A percentile compares a stretch with the other conserved stretches of the same genome.
Conservation (phyloP, 2,113 vertebrate species). For the Callocephalon fimbriatum region DNA sequence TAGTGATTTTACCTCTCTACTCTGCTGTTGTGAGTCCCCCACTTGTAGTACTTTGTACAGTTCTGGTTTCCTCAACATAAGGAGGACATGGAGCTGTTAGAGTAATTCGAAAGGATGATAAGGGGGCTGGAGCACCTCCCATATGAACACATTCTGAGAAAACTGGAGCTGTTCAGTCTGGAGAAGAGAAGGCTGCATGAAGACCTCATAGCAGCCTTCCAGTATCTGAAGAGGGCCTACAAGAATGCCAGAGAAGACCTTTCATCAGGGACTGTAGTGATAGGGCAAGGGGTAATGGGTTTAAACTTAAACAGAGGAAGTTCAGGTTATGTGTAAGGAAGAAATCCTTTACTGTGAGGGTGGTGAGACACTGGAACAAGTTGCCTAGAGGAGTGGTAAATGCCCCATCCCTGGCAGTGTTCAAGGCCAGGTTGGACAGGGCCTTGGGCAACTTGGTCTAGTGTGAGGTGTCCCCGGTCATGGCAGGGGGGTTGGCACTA, state of each 20-base stretch:
- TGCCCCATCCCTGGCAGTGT: background rate
- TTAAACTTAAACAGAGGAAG: background rate
- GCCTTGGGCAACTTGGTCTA: background rate
- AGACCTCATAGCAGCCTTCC: background rate
- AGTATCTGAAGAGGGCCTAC: background rate
- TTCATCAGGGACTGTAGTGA: background rate
- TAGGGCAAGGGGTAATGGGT: background rate
- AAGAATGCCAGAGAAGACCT: background rate
- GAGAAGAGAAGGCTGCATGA: background rate
- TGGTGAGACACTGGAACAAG: background rate
- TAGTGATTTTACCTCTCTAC: background rate
- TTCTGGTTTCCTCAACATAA: background rate
- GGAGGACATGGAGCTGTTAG: background rate
- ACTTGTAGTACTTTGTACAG: background rate
- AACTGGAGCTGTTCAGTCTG: background rate
- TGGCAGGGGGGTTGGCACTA: background rate
- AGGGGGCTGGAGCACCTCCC: background rate
- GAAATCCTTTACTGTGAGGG: background rate
- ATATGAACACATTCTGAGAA: background rate
- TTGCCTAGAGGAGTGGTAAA: background rate
- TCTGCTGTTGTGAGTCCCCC: background rate
- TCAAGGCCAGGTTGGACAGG: background rate
- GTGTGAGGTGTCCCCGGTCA: background rate
- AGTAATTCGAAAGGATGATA: background rate
- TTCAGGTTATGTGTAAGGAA: background rate